Percentiles rank a stretch among this genome's conserved stretches.
These are phyloP conservation scores for Pachycephus smyrnensis DNA, from an alignment of 2,888 invertebrate genomes.

Conservation along the genomic window DNA sequence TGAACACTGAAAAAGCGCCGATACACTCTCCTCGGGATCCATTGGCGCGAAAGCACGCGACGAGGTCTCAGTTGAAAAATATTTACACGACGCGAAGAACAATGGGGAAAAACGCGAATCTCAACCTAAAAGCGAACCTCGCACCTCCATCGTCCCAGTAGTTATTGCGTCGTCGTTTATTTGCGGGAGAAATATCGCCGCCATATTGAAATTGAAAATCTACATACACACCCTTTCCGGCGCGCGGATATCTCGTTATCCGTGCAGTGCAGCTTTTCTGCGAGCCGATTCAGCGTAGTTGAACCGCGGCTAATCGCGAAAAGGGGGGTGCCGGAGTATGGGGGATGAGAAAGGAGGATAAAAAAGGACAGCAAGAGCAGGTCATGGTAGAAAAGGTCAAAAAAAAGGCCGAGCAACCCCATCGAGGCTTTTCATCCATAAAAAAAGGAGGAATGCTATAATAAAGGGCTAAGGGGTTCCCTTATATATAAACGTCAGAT, in stretches of 20 bases:
- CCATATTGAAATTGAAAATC: not conserved
- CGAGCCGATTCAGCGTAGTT: not conserved
- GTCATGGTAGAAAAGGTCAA: not conserved
- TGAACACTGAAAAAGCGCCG: not conserved
- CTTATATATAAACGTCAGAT: not conserved
- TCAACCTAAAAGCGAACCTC: not conserved
- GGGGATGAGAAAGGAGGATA: not conserved
- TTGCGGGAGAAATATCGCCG: not conserved
- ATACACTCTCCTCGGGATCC: not conserved
- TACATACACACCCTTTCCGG: not conserved
- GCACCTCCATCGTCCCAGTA: not conserved
- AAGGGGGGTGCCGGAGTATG: not conserved
- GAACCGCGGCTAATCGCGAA: not conserved
- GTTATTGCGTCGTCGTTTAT: not conserved
- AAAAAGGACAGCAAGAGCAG: not conserved
- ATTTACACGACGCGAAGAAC: not conserved
- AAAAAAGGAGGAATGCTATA: not conserved
- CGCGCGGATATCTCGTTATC: not conserved
- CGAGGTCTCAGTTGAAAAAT: not conserved
- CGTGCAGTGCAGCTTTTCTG: not conserved
- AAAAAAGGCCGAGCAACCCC: not conserved
- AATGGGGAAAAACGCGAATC: not conserved
- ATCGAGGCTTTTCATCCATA: not conserved
- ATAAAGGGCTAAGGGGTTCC: not conserved
- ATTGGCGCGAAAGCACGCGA: not conserved